A percentile compares a stretch with the other conserved stretches of the same genome.
Conservation (phyloP, 2,888 invertebrate genomes). For the Chalcis sispes region DNA sequence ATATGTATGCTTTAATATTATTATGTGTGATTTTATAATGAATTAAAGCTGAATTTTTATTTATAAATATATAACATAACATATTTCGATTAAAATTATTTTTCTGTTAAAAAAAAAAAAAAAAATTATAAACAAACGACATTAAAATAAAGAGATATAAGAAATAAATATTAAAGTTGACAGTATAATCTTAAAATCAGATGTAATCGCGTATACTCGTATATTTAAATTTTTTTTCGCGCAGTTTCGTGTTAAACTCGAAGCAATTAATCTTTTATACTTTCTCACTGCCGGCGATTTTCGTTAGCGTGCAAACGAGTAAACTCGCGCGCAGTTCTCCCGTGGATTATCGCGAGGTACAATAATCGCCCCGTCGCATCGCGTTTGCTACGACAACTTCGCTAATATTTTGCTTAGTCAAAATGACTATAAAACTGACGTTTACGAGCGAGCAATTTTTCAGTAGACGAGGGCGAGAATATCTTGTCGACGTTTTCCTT, state of each 20-base stretch:
- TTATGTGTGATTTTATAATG: too few species aligned
- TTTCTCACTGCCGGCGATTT: background rate
- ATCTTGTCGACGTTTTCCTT: background rate
- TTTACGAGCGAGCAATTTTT: conserved; percentile 2
- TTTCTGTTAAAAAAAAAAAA: too few species aligned
- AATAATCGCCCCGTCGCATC: conserved; percentile 20
- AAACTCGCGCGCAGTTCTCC: background rate
- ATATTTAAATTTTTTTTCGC: background rate
- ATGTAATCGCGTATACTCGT: too few species aligned
- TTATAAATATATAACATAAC: too few species aligned
- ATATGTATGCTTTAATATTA: too few species aligned
- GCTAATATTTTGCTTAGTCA: conserved; percentile 24
- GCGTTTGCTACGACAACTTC: conserved; percentile 23
- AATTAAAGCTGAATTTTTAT: too few species aligned
- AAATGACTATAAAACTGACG: conserved; percentile 19
- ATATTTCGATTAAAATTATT: too few species aligned
- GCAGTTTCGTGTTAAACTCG: background rate
- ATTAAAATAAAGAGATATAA: too few species aligned
- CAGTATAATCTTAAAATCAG: too few species aligned
- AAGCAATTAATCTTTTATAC: background rate
- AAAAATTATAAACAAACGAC: too few species aligned
- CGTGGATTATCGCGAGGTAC: background rate
- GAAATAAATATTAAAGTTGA: too few species aligned
- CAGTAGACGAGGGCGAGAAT: too few species aligned
- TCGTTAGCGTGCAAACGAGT: background rate